Base-by-base conservation (phyloP, 2,113 vertebrate genomes). In the Strix aluco region DNA sequence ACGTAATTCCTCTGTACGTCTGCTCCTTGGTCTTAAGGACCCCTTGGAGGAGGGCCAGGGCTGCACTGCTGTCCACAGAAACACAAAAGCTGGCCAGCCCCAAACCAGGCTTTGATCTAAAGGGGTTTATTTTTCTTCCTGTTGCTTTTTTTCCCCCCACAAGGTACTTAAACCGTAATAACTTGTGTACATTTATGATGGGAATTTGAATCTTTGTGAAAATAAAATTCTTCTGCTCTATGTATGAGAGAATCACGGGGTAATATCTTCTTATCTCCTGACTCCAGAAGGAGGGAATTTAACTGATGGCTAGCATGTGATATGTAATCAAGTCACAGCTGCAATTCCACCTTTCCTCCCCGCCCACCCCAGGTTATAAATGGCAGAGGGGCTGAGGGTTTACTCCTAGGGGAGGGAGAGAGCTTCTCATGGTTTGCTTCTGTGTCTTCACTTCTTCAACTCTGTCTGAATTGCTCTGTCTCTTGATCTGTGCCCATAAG, bases 261-360 rank as follows among this genome's bases (percentile, higher is more conserved):
- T 29, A 47, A 47, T 47, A 66, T 23, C 30, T 87, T 20, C 7
- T 82, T 88, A 78, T 70, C 86, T 78, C 58, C 40, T 13, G 11
- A 2, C 67, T 73, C 46, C 93, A 26, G 83, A 25, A 92, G 86
- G 86, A 92, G 77, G 63, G 80, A 40, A 63, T 82, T 93, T n/a
- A 57, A 6, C 70, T 88, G 85, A 32, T 73, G 86, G 75, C 3
- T 29, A n/a, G 27, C 40, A 8, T 30, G 91, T 29, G 94, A 81
- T 29, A 13, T 19, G 65, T 66, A 74, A 89, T 74, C 63, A 26
- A 70, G 62, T 7, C 27, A 13, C 69, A 67, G 81, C 52, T 77
- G 90, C 51, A 51, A 42, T 74, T 71, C 63, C 69, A 73, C 72
- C 55, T 23, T 55, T 75, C 38, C 57, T 63, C 59, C 90, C 90